A percentile compares a stretch with the other conserved stretches of the same genome.
These are phyloP conservation scores for Lutraria lutraria DNA, from an alignment of 2,888 invertebrate species.

Conservation along the genomic window DNA sequence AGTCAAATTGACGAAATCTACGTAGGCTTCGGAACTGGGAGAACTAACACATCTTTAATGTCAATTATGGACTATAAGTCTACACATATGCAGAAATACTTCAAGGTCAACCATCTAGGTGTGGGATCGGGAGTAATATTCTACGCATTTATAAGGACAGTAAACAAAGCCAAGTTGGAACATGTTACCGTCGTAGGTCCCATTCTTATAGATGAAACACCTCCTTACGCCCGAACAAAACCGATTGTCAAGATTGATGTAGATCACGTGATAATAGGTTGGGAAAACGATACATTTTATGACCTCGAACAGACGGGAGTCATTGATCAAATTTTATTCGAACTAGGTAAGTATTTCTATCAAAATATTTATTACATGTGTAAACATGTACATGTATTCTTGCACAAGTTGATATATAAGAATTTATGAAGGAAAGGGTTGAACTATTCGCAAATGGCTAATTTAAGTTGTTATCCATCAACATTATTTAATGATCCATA, in stretches of 20 bases:
- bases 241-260: conserved; percentile 42
- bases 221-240: conserved; percentile 51
- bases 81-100: conserved; percentile 54
- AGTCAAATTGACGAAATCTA: conserved; percentile 69
- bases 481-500: no score
- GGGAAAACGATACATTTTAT: conserved; percentile 64
- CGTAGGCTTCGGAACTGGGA: conserved; percentile 65
- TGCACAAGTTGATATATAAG: no score
- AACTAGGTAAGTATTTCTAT: conserved; percentile 61
- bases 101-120: conserved; percentile 61
- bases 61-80: conserved; percentile 60
- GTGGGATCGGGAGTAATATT: conserved; percentile 57
- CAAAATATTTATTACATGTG: no score
- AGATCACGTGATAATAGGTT: conserved; percentile 51
- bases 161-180: conserved; percentile 70
- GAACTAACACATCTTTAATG: conserved; percentile 36
- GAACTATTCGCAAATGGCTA: no score
- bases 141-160: conserved; percentile 64
- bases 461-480: no score
- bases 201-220: conserved; percentile 67
- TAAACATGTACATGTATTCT: no score
- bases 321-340: conserved; percentile 59
- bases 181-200: conserved; percentile 64
- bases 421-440: no score
- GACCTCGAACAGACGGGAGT: conserved; percentile 67